phyloP scores from a whole-genome alignment of 1,140 invertebrate genomes.

The Drosophila miranda region DNA sequence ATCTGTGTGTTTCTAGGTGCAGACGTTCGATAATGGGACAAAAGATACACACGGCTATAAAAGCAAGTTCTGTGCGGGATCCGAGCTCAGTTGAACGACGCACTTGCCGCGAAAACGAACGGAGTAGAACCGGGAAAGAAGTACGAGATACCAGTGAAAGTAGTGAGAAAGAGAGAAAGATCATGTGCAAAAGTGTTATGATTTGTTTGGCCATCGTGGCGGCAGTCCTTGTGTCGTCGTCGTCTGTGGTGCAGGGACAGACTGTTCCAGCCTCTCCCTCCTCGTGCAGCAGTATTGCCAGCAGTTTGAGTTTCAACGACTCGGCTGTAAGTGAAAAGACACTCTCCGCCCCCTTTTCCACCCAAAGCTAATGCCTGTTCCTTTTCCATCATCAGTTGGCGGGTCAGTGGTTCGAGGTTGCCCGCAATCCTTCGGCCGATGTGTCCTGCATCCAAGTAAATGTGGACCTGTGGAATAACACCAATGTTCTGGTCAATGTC shows the following conservation, averaged over 20 bases:
- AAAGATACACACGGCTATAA: constrained; percentile 37
- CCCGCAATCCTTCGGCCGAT: constrained; percentile 36
- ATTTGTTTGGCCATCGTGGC: constrained; percentile 54
- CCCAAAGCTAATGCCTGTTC: background rate
- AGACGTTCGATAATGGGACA: constrained; percentile 29
- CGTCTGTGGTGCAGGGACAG: constrained; percentile 13
- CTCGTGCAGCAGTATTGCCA: background rate
- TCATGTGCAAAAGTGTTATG: constrained; percentile 65
- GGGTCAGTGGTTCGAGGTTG: constrained; percentile 50
- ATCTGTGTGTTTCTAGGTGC: background rate
- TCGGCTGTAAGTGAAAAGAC: constrained; percentile 47
- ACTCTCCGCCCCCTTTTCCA: too few species aligned
- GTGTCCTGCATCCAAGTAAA: constrained; percentile 28
- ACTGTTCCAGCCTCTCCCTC: background rate
- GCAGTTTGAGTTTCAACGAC: constrained; percentile 41
- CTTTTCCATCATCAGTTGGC: constrained; percentile 17
- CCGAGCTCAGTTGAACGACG: constrained; percentile 43
- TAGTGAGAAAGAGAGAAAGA: constrained; percentile 9
- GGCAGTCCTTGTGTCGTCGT: constrained; percentile 1
- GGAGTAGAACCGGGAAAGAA: constrained; percentile 7
- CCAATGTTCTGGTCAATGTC: constrained; percentile 37
- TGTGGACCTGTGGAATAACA: background rate
- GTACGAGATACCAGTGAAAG: background rate
- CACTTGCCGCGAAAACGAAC: constrained; percentile 42
- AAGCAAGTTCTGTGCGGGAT: constrained; percentile 22